These are phyloP conservation scores for Nycteola revayana DNA, from an alignment of 2,888 invertebrate genomes.

Conservation along the genomic window DNA sequence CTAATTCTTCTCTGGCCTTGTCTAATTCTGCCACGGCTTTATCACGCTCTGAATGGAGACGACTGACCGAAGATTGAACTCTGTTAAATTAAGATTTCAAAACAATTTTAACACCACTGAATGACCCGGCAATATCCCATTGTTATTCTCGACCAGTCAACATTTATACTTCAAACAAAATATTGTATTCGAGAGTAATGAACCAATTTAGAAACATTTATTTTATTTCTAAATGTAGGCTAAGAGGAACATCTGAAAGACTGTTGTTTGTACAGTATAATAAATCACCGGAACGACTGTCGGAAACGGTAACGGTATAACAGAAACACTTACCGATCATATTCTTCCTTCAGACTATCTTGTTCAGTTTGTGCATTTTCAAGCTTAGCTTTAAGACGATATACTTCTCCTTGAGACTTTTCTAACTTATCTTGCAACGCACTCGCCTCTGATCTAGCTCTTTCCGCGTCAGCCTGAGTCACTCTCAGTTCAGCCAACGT, in stretches of 20 bases:
- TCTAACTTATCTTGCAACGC: conserved; percentile 95
- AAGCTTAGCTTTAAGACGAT: conserved; percentile 94
- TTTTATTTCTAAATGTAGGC: no score
- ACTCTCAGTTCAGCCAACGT: conserved; percentile 95
- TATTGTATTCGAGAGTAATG: no score
- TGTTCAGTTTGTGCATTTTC: conserved; percentile 98
- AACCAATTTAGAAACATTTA: no score
- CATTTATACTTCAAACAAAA: no score
- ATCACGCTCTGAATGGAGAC: conserved; percentile 94
- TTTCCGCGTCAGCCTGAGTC: conserved; percentile 94
- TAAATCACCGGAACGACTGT: no score
- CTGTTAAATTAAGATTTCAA: conserved; percentile 61
- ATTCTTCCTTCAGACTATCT: conserved; percentile 95
- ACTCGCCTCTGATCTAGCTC: conserved; percentile 91
- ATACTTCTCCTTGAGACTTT: conserved; percentile 97
- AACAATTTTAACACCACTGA: no score
- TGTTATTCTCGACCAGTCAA: no score
- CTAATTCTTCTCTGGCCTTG: conserved; percentile 93
- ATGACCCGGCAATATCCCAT: no score
- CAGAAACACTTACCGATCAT: conserved; percentile 83
- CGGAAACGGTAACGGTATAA: no score
- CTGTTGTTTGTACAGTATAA: no score
- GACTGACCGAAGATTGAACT: conserved; percentile 90
- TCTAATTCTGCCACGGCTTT: conserved; percentile 92
- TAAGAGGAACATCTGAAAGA: no score